These are phyloP conservation scores for Oryzias sinensis DNA, from an alignment of 2,797 vertebrate genomes.

Conservation along the genomic window DNA sequence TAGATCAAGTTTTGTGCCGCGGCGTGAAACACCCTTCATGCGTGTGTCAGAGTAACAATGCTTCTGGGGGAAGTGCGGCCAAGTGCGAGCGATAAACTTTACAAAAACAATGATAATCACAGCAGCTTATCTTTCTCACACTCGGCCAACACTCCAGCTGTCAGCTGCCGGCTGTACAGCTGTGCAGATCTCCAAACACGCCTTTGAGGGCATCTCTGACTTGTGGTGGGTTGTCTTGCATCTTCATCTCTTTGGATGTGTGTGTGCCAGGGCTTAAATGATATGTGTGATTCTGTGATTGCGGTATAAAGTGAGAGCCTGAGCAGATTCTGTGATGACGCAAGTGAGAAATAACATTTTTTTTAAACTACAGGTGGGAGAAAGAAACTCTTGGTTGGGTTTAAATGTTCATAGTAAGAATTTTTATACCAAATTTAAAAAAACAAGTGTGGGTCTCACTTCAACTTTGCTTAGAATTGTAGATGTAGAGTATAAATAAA, in stretches of 20 bases:
- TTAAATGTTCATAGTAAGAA: no score
- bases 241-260: slow-evolving; percentile 14
- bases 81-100: slow-evolving; percentile 48
- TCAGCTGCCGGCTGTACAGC: slow-evolving; percentile 74
- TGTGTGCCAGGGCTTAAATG: slow-evolving; percentile 19
- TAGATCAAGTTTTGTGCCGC: slow-evolving; percentile 55
- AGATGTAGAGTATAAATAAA: no score
- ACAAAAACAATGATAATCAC: slow-evolving; percentile 46
- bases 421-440: no score
- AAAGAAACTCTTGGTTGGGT: not conserved
- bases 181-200: slow-evolving; percentile 43
- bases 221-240: slow-evolving; percentile 34
- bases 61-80: slow-evolving; percentile 43
- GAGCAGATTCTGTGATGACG: slow-evolving; percentile 34
- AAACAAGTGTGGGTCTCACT: no score
- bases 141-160: slow-evolving; percentile 64
- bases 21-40: slow-evolving; percentile 8
- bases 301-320: slow-evolving; percentile 44
- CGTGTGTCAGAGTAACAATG: slow-evolving; percentile 23
- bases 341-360: slow-evolving; percentile 8
- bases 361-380: slow-evolving; percentile 15
- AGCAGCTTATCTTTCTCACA: slow-evolving; percentile 29
- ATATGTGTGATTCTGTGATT: slow-evolving; percentile 53
- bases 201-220: slow-evolving; percentile 38
- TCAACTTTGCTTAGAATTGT: no score